Evolutionary conservation across 2,113 vertebrate species (phyloP), one percentile per base, ranked within the genome.

Genomic region (Herpailurus yagouaroundi): DNA sequence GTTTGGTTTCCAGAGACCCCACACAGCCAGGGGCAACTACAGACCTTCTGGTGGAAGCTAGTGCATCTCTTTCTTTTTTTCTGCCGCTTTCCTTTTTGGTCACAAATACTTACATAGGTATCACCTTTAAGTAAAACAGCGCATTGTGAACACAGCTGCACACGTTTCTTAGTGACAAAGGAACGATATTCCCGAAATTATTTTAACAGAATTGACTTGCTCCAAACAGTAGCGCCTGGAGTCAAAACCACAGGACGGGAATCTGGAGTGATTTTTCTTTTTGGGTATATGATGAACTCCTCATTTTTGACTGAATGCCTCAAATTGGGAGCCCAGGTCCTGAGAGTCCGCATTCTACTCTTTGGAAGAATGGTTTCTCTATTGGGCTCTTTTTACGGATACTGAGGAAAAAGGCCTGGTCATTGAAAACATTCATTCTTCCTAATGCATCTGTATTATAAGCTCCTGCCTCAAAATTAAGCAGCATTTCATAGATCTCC

Each of bases 261-360:
- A 95, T 74, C n/a, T 96, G 95, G 91, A 96, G 89, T 48, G 41
- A 12, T 95, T 98, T 96, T 98, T 71, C 33, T 94, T 96, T 97
- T 77, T 91, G 50, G 73, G 79, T 94, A 50, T 50, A 96, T 71
- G 95, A 98, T 94, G 55, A 97, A 98, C 98, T 97, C 86, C 79
- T 98, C 95, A 98, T 98, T 98, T 98, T 68, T 84, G 98, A 96
- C 33, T 97, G 82, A 98, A 85, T 97, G 91, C 91, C 94, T 96
- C 96, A 95, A 98, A 98, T 91, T 96, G 97, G 94, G 94, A 98
- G 63, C 41, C 89, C 57, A 92, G 98, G 85, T 90, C 63, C 86
- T 97, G 74, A 94, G 11, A 98, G 45, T 29, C 69, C 84, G 60
- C 1, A 38, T 95, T 96, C 94, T 87, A 82, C 55, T 92, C 63